phyloP scores from a whole-genome alignment of 2,113 vertebrate genomes.

The Hydrochoerus hydrochaeris region DNA sequence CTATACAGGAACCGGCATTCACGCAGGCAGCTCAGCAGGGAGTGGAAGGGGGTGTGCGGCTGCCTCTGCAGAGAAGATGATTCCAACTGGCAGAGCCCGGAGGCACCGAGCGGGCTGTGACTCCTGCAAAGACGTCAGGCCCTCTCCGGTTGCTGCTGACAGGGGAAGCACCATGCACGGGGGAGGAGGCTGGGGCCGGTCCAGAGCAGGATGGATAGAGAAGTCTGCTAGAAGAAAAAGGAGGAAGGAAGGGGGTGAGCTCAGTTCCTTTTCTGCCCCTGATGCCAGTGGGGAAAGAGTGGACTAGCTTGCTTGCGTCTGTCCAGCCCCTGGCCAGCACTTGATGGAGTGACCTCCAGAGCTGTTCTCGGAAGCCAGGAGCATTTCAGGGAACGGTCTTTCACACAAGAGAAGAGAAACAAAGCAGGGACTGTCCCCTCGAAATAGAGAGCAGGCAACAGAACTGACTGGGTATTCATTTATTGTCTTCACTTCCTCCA shows the following conservation, averaged over 20 bases:
- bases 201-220: neutral
- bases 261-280: constrained; percentile 52
- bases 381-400: constrained; percentile 70
- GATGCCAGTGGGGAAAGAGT: neutral
- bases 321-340: neutral
- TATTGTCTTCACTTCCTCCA: constrained; percentile 62
- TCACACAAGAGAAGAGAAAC: constrained; percentile 68
- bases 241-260: constrained; percentile 55
- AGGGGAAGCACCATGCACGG: neutral
- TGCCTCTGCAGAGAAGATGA: neutral
- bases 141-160: neutral
- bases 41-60: neutral
- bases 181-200: neutral
- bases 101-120: neutral
- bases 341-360: constrained; percentile 9
- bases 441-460: constrained; percentile 52
- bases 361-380: constrained; percentile 73
- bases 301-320: constrained; percentile 47
- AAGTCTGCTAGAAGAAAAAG: neutral
- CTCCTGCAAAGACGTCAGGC: neutral
- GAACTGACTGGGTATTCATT: constrained; percentile 49
- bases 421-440: constrained; percentile 76
- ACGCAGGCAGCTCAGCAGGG: neutral
- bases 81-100: neutral
- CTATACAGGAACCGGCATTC: neutral